Percentiles rank a stretch among this genome's conserved stretches.
phyloP scores from a whole-genome alignment of 2,797 vertebrate species.

The Mus caroli region DNA sequence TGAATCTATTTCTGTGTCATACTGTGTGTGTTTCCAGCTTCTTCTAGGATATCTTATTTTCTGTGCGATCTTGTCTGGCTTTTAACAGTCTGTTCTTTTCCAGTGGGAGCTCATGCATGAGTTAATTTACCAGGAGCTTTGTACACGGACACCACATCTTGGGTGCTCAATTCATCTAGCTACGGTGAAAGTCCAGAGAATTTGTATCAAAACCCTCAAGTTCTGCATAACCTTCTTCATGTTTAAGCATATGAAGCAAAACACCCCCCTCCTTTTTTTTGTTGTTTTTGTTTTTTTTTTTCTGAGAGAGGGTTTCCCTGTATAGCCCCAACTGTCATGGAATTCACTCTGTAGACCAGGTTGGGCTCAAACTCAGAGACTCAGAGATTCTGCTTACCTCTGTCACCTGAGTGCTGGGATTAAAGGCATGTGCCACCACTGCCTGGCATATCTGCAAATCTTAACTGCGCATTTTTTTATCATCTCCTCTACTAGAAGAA shows the following conservation, averaged over 20 bases:
- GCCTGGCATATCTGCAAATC: constrained; percentile 10
- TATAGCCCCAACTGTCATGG: neutral
- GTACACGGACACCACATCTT: rapidly evolving
- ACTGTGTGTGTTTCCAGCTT: neutral
- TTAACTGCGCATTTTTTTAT: neutral
- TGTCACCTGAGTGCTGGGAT: neutral
- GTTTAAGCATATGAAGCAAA: neutral
- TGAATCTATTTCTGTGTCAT: neutral
- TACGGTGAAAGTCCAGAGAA: neutral
- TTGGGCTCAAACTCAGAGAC: neutral
- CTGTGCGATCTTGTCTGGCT: neutral
- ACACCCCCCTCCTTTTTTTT: neutral
- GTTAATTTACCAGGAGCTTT: neutral
- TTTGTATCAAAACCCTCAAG: neutral
- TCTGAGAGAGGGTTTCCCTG: neutral
- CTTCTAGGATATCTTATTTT: neutral
- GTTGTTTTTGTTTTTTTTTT: neutral
- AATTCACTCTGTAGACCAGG: neutral
- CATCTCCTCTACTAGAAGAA: neutral
- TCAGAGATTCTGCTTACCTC: no score
- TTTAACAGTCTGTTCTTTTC: neutral
- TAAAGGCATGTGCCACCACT: neutral
- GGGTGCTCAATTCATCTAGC: neutral
- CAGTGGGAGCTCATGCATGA: neutral
- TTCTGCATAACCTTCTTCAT: neutral